Conservation (phyloP, 1,140 invertebrate genomes). For the Littorina saxatilis region DNA sequence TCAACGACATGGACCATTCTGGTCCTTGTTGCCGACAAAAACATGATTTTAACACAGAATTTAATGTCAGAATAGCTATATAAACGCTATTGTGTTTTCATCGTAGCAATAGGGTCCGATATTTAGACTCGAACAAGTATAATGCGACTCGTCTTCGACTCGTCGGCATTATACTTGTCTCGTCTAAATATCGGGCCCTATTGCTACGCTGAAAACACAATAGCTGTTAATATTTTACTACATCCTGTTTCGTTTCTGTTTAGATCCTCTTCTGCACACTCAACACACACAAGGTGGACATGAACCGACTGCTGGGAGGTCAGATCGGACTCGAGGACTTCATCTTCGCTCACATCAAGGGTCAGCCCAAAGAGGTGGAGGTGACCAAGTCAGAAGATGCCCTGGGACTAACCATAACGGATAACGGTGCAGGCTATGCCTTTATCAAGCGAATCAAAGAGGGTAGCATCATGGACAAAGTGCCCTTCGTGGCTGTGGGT, state of each 20-base stretch:
- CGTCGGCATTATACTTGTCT: too few species aligned
- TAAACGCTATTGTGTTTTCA: too few species aligned
- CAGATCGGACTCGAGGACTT: constrained; percentile 98
- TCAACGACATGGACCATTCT: too few species aligned
- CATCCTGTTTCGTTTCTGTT: constrained; percentile 77
- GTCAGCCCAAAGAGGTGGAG: constrained; percentile 95
- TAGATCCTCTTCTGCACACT: constrained; percentile 98
- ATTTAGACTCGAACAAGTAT: too few species aligned
- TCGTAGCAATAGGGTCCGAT: too few species aligned
- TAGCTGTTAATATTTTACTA: too few species aligned
- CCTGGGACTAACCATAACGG: constrained; percentile 97
- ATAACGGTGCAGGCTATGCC: constrained; percentile 96
- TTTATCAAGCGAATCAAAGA: constrained; percentile 99
- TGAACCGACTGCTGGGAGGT: constrained; percentile 93
- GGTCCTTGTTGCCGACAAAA: too few species aligned
- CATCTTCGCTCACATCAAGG: constrained; percentile 98
- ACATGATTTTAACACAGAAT: too few species aligned
- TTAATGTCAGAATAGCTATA: too few species aligned
- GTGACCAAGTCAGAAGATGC: constrained; percentile 94
- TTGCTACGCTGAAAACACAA: too few species aligned
- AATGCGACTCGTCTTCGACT: too few species aligned
- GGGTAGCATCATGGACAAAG: constrained; percentile 90
- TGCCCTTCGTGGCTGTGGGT: constrained; percentile 89
- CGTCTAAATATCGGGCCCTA: too few species aligned
- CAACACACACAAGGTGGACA: constrained; percentile 98